Evolutionary conservation across 2,888 invertebrate genomes (phyloP).

Genomic region (Tiphia femorata): DNA sequence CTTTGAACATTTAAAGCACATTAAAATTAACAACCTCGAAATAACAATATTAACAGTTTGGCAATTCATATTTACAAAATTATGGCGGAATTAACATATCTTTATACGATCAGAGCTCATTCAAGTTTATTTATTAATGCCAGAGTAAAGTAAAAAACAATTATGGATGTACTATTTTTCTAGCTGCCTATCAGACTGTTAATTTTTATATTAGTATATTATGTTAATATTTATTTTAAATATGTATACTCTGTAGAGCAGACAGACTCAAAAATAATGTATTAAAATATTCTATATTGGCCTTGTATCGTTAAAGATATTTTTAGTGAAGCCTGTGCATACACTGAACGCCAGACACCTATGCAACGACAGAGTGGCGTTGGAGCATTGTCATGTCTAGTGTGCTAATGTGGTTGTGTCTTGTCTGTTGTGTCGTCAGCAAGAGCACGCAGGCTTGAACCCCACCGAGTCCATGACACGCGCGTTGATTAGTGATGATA

Average conservation of each 20-base stretch:
- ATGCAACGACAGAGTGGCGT: constrained; percentile 55
- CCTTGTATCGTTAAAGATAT: constrained; percentile 42
- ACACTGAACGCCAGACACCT: constrained; percentile 44
- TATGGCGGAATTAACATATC: constrained; percentile 33
- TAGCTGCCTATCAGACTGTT: no score
- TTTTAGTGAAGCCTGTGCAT: constrained; percentile 45
- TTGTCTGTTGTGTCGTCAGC: constrained; percentile 81
- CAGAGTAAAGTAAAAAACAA: neutral
- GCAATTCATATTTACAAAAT: constrained; percentile 59
- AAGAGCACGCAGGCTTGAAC: constrained; percentile 89
- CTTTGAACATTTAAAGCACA: neutral
- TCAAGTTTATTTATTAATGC: neutral
- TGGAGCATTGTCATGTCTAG: constrained; percentile 63
- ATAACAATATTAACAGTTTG: constrained; percentile 49
- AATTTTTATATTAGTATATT: neutral
- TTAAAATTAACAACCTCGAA: constrained; percentile 12
- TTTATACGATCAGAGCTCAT: constrained; percentile 22
- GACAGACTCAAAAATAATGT: no score
- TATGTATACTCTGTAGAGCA: neutral
- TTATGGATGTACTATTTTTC: neutral
- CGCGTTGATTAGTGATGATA: constrained; percentile 94
- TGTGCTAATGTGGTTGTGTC: constrained; percentile 72
- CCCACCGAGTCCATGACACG: constrained; percentile 96
- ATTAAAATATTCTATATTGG: constrained; percentile 11
- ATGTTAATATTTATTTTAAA: neutral